Conservation (phyloP, 2,113 vertebrate genomes). For the Elachura formosa region DNA sequence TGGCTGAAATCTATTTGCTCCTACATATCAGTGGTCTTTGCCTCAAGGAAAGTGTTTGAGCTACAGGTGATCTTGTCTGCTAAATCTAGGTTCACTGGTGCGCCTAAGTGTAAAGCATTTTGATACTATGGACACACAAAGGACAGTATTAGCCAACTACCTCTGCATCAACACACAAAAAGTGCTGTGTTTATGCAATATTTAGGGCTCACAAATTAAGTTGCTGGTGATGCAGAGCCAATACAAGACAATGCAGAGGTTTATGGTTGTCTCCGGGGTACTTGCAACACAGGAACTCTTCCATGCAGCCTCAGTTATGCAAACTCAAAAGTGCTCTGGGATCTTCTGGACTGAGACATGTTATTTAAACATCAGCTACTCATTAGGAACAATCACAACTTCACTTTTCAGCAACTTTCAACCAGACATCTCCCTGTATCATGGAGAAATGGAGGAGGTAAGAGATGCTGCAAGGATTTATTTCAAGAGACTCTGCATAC, state of each 20-base stretch:
- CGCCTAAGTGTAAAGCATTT: not conserved
- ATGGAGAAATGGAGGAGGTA: not conserved
- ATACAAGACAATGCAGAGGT: not conserved
- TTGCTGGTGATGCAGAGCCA: not conserved
- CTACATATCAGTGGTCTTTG: not conserved
- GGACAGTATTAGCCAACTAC: not conserved
- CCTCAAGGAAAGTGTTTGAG: not conserved
- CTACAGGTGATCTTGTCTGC: not conserved
- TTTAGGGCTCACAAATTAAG: not conserved
- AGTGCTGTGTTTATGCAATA: not conserved
- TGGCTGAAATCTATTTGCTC: not conserved
- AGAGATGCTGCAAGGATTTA: not conserved
- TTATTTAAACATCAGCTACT: not conserved
- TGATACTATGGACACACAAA: not conserved
- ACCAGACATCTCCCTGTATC: not conserved
- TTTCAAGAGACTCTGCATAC: not conserved
- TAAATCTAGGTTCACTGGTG: not conserved
- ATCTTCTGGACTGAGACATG: not conserved
- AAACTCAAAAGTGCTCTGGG: not conserved
- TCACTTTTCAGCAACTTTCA: not conserved
- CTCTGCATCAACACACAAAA: fast-evolving
- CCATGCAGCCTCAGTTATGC: not conserved
- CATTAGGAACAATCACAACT: not conserved
- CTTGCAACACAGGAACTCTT: not conserved
- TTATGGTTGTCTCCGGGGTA: not conserved